Evolutionary conservation across 2,797 vertebrate species (phyloP).

Genomic region (Falco columbarius): DNA sequence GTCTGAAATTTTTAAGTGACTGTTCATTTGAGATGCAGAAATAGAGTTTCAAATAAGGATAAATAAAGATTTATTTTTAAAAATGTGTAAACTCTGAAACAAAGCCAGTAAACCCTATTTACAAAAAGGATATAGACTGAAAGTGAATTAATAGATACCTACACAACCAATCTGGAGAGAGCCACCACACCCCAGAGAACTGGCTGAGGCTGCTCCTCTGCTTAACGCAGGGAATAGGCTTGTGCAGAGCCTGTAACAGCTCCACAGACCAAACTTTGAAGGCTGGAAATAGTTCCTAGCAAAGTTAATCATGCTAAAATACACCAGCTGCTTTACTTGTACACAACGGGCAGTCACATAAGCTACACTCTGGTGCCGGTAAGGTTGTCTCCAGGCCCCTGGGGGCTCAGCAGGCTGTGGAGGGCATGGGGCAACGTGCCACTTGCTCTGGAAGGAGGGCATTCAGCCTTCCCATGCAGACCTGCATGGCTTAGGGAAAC

Average conservation of each 20-base stretch:
- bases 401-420: background rate
- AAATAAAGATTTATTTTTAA: background rate
- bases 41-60: background rate
- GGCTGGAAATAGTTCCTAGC: background rate
- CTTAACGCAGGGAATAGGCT: background rate
- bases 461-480: background rate
- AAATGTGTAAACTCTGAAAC: background rate
- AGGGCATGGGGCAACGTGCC: background rate
- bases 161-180: background rate
- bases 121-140: background rate
- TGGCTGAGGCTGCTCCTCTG: background rate
- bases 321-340: background rate
- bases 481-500: background rate
- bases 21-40: background rate
- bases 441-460: background rate
- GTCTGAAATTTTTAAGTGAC: background rate
- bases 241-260: background rate
- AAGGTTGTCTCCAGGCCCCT: background rate
- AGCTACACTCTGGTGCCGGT: background rate
- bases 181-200: background rate
- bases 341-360: background rate
- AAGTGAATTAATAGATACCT: background rate
- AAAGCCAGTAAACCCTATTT: background rate
- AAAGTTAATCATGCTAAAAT: constrained; percentile 36
- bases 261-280: background rate